Evolutionary conservation across 2,888 invertebrate genomes (phyloP).

Genomic region (Drosophila affinis): DNA sequence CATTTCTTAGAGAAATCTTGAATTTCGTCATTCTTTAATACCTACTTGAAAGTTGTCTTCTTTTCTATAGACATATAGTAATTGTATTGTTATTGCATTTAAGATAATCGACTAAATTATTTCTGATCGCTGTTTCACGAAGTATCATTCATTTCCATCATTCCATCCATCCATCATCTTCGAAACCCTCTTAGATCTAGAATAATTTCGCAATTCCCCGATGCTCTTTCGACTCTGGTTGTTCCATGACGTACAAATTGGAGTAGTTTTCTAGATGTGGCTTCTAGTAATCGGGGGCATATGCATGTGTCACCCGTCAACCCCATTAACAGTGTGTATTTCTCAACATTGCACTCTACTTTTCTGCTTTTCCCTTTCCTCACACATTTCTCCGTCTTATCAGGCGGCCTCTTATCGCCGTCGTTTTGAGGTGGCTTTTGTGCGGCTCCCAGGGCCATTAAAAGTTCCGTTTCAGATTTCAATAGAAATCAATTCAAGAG

Average conservation of each 20-base stretch:
- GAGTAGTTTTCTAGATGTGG: neutral
- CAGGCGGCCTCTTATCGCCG: slow-evolving; percentile 19
- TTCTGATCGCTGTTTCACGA: too few species aligned
- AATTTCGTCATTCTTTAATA: too few species aligned
- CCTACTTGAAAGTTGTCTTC: neutral
- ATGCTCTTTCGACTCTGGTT: neutral
- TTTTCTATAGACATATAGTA: too few species aligned
- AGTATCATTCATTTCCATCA: too few species aligned
- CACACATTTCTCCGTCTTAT: slow-evolving; percentile 22
- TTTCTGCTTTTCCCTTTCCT: neutral
- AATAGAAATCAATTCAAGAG: slow-evolving; percentile 73
- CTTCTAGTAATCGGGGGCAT: neutral
- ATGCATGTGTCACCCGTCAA: neutral
- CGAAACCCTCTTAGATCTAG: neutral
- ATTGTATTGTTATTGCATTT: too few species aligned
- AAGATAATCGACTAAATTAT: too few species aligned
- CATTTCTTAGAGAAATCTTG: too few species aligned
- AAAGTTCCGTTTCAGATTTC: slow-evolving; percentile 74
- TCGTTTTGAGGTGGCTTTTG: slow-evolving; percentile 11
- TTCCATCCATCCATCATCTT: too few species aligned
- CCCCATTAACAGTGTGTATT: neutral
- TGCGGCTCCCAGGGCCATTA: slow-evolving; percentile 29
- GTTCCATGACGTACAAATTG: neutral
- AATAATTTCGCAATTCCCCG: neutral
- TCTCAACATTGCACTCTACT: neutral